Evolutionary conservation across 2,888 invertebrate genomes (phyloP).

Genomic region (Junonia oenone): DNA sequence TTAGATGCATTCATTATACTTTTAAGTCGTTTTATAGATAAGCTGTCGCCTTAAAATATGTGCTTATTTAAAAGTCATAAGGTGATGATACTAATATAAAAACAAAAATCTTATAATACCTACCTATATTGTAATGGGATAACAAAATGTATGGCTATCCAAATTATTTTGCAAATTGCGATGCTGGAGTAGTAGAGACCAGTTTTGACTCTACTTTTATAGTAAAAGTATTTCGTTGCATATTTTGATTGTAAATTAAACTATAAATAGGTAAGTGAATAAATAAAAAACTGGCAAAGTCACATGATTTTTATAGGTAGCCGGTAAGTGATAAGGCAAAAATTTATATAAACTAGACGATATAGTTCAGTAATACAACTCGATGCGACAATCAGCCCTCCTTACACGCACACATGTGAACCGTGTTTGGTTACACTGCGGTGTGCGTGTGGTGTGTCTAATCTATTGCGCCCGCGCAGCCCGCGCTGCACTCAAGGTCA

Average conservation of each 20-base stretch:
- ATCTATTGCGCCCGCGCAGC: conserved; percentile 63
- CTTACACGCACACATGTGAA: conserved; percentile 34
- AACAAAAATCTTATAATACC: conserved; percentile 9
- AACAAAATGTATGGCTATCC: too few species aligned
- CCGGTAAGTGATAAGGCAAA: too few species aligned
- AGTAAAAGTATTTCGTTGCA: too few species aligned
- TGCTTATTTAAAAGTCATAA: conserved; percentile 6
- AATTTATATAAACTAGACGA: background rate
- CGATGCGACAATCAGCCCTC: conserved; percentile 37
- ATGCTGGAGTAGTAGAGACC: too few species aligned
- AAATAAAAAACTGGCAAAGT: too few species aligned
- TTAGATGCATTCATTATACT: conserved; percentile 66
- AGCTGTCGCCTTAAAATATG: conserved; percentile 12
- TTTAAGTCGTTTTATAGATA: conserved; percentile 34
- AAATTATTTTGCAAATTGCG: too few species aligned
- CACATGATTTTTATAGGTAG: too few species aligned
- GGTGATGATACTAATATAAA: conserved; percentile 7
- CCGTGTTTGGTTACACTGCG: conserved; percentile 5
- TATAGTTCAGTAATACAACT: conserved; percentile 3
- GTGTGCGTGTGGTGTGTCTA: conserved; percentile 41
- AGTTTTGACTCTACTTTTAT: too few species aligned
- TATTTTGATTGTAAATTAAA: too few species aligned
- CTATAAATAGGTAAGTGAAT: too few species aligned
- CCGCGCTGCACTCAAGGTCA: conserved; percentile 61
- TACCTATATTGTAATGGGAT: too few species aligned